Evolutionary conservation across 2,888 invertebrate species (phyloP).

Genomic region (Thymelicus sylvestris): DNA sequence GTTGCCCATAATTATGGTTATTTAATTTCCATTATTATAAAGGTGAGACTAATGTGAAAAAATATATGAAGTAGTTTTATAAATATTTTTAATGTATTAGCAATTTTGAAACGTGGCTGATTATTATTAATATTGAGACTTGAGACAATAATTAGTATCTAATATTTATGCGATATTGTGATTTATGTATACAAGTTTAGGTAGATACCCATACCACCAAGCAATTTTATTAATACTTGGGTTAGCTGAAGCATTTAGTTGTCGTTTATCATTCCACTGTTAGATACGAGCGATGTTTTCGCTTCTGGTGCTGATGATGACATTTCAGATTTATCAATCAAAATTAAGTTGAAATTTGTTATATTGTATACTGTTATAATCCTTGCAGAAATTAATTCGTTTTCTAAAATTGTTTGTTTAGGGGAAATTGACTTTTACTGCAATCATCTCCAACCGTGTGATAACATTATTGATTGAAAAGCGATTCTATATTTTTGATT

Average conservation of each 20-base stretch:
- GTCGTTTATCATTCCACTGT: conserved; percentile 23
- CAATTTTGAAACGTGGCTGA: background rate
- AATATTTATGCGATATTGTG: conserved; percentile 27
- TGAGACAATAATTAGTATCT: conserved; percentile 16
- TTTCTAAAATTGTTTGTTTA: conserved; percentile 12
- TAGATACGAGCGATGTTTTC: background rate
- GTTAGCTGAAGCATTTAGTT: conserved; percentile 11
- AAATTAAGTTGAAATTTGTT: background rate
- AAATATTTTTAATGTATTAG: conserved; percentile 8
- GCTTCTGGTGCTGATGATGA: conserved; percentile 14
- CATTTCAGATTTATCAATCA: background rate
- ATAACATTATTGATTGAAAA: conserved; percentile 55
- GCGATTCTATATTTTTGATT: conserved; percentile 46
- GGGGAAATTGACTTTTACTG: conserved; percentile 43
- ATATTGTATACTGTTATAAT: background rate
- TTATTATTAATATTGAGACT: conserved; percentile 26
- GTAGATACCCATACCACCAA: conserved; percentile 8
- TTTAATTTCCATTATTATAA: background rate
- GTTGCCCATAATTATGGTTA: background rate
- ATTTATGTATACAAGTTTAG: conserved; percentile 17
- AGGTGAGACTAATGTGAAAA: conserved; percentile 3
- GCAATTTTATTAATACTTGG: conserved; percentile 3
- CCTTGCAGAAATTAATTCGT: background rate
- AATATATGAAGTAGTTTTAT: conserved; percentile 6
- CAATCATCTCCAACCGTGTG: conserved; percentile 59